Evolutionary conservation across 2,888 invertebrate species (phyloP), one percentile per base, ranked within the genome.

Genomic region (Isoperla grammatica): DNA sequence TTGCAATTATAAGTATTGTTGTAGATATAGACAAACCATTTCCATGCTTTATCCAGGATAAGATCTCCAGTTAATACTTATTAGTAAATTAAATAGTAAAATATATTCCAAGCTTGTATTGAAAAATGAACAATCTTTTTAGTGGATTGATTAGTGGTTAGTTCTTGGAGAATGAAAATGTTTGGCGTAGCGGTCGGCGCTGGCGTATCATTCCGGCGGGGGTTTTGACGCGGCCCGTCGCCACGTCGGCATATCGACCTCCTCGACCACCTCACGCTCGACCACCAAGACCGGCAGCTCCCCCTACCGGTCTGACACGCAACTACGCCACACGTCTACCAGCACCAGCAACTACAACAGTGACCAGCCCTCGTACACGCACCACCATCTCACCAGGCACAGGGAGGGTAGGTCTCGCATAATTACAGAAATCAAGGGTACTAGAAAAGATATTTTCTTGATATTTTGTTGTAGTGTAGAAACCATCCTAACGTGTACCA

Each of bases 261-360:
- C 95, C 0, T 94, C 94, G 62, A 96, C 95, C 0, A 96, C 96
- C 0, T 95, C 94, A 1, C 80, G 94, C 64, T 95, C 95, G 29
- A 95, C 95, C 0, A 94, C 91, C 53, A 96, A 95, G 74, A 95
- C 95, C 12, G 90, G 92, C 68, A 93, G 94, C 23, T 93, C 94
- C 73, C 93, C 94, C 9, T 95, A 95, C 71, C 86, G 89, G 85
- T 85, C 72, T 67, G 91, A 92, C 68, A 87, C 88, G 0, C 91
- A 91, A 68, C 76, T 91, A 12, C 80, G 91, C 0, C 88, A 91
- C 71, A 90, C 90, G 0, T 90, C 90, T 0, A 91, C 91, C 0
- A 69, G 69, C 39, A 72, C 71, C n/a, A 91, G 90, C 1, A 92
- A 91, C 75, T 91, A 91, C 74, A 85, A 85, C 0, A 87, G 87